A percentile compares a stretch with the other conserved stretches of the same genome.
Evolutionary conservation across 1,140 invertebrate species (phyloP).

Genomic region (Cephus cinctus): DNA sequence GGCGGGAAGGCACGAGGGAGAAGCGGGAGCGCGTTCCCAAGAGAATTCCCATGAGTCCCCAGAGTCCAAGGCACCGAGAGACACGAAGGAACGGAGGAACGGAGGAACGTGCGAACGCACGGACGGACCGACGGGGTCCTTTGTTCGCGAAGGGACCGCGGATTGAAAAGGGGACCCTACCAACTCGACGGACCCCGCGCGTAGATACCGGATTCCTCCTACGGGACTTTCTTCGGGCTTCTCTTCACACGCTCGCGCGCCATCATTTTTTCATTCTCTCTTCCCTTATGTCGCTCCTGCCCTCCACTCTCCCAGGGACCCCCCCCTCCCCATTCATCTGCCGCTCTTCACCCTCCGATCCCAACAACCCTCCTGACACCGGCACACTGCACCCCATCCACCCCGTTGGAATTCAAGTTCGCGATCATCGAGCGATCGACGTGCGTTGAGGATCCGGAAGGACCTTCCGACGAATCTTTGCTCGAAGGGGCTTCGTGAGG

Average conservation of each 20-base stretch:
- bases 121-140: slow-evolving; percentile 18
- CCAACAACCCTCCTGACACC: too few species aligned
- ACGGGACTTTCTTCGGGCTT: slow-evolving; percentile 27
- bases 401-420: too few species aligned
- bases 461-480: too few species aligned
- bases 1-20: not conserved
- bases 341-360: too few species aligned
- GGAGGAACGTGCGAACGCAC: slow-evolving; percentile 23
- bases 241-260: slow-evolving; percentile 36
- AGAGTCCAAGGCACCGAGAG: not conserved
- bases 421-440: too few species aligned
- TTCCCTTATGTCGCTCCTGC: slow-evolving; percentile 10
- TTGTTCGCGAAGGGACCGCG: slow-evolving; percentile 2
- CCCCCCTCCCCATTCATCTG: too few species aligned
- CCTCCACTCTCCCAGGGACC: not conserved
- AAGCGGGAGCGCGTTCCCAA: not conserved
- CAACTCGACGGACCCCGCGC: slow-evolving; percentile 12
- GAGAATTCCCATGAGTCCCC: slow-evolving; percentile 15
- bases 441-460: too few species aligned
- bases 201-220: slow-evolving; percentile 17
- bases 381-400: too few species aligned
- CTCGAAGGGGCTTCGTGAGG: too few species aligned
- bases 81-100: too few species aligned
- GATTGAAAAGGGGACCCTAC: slow-evolving; percentile 11
- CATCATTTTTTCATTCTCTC: too few species aligned